phyloP scores from a whole-genome alignment of 2,113 vertebrate genomes.

The Xyrauchen texanus region DNA sequence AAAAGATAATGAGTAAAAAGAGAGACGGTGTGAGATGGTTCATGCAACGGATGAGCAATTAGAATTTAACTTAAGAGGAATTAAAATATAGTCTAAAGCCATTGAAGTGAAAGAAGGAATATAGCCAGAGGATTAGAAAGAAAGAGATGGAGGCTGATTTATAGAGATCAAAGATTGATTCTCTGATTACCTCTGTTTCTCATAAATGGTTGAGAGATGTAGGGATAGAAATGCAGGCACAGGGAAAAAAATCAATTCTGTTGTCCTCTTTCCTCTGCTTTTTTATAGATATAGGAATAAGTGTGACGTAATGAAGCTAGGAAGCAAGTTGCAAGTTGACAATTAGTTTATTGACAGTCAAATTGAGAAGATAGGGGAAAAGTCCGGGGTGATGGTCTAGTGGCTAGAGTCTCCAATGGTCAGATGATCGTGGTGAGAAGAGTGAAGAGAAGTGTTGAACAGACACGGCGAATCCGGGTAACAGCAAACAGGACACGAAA shows the following conservation, averaged over 20 bases:
- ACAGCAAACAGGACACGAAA: no score
- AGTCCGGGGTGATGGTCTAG: no score
- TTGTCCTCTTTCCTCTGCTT: conserved; percentile 54
- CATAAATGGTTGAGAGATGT: conserved; percentile 44
- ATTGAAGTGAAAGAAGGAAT: conserved; percentile 12
- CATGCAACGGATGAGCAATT: conserved; percentile 13
- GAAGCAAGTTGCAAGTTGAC: no score
- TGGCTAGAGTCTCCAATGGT: no score
- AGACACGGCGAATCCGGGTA: no score
- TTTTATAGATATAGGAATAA: conserved; percentile 55
- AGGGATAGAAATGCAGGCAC: conserved; percentile 53
- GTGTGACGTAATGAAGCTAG: no score
- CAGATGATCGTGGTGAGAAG: no score
- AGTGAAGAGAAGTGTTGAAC: no score
- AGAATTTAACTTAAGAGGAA: conserved; percentile 34
- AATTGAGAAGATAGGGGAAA: no score
- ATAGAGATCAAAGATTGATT: conserved; percentile 54
- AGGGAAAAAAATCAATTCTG: conserved; percentile 60
- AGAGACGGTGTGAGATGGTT: background rate
- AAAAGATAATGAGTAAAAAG: background rate
- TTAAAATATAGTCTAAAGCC: conserved; percentile 39
- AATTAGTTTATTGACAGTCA: no score
- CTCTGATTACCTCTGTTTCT: conserved; percentile 52
- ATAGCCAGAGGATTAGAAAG: background rate
- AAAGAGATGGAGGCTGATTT: conserved; percentile 27